Base-by-base conservation (phyloP, 2,797 vertebrate genomes). In the Peromyscus melanophrys region DNA sequence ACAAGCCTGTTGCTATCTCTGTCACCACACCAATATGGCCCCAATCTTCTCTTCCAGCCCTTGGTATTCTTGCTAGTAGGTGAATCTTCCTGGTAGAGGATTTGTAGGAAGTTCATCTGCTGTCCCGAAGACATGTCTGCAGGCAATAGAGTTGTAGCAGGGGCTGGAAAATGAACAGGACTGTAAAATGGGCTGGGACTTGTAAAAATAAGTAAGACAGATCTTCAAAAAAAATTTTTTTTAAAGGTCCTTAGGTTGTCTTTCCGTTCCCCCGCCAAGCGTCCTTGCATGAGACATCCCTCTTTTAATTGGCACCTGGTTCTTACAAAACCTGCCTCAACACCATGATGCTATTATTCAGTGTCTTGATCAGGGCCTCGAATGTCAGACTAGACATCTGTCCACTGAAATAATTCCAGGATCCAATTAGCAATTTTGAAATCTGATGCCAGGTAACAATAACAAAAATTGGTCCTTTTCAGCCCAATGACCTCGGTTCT, bases 381-480 rank as follows among this genome's bases (percentile, higher is more conserved):
- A 46, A 46, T 94, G 57, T 91, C 67, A 87, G 43, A 21, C 85
- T 73, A 75, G 82, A 92, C 14, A 13, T 89, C 63, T 89, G 87
- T 87, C 89, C 37, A 34, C 57, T 81, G 75, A 96, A 96, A n/a
- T 91, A 76, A 91, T 95, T 95, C 43, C 52, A 67, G 83, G 43
- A 91, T 90, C 67, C 59, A 94, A 88, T 93, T 65, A 94, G 46
- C 85, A 59, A 96, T 91, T 96, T 93, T 84, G 46, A 97, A 97
- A 96, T 95, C 65, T 82, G 89, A 90, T 87, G 46, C 55, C 73
- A 59, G 63, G 46, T 94, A 95, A 96, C 31, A 88, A 84, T 92
- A 83, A 90, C 49, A 96, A 93, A 93, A 97, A 96, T 63, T 27
- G 43, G 67, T 75, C 73, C 27, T 78, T 95, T 90, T 93, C 65